These are phyloP conservation scores for Chelonus insularis DNA, from an alignment of 1,140 invertebrate genomes.

Conservation along the genomic window DNA sequence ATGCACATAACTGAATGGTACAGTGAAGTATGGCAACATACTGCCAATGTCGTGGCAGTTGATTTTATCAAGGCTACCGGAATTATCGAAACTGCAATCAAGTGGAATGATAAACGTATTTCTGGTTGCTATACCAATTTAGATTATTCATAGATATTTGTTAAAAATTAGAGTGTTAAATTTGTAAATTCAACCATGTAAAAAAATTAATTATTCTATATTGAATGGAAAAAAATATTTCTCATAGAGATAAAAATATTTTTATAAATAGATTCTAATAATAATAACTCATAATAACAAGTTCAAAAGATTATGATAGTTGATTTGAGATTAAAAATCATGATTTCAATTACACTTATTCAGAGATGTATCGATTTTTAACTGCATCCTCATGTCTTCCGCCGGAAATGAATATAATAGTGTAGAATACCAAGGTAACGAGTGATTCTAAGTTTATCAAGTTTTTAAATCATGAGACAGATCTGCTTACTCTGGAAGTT, in stretches of 20 bases:
- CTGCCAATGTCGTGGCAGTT: slow-evolving; percentile 66
- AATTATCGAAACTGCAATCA: slow-evolving; percentile 64
- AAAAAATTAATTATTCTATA: too few relatives aligned
- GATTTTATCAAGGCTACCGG: slow-evolving; percentile 66
- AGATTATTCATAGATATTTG: too few relatives aligned
- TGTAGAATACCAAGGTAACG: slow-evolving; percentile 23
- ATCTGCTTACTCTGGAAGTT: neutral
- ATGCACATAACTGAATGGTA: slow-evolving; percentile 64
- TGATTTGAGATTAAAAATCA: neutral
- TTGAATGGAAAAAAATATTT: too few relatives aligned
- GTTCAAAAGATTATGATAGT: too few relatives aligned
- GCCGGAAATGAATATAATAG: slow-evolving; percentile 29
- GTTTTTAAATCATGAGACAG: slow-evolving; percentile 17
- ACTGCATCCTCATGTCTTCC: slow-evolving; percentile 23
- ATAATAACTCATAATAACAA: neutral
- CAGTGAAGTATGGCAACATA: slow-evolving; percentile 58
- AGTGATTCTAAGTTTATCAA: slow-evolving; percentile 8
- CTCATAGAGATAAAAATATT: neutral
- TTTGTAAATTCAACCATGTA: too few relatives aligned
- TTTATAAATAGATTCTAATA: neutral
- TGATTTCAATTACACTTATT: slow-evolving; percentile 2
- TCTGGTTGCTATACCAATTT: slow-evolving; percentile 26
- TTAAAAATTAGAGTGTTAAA: too few relatives aligned
- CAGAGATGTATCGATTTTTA: slow-evolving; percentile 25
- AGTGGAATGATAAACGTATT: slow-evolving; percentile 56